These are phyloP conservation scores for Gavialis gangeticus DNA, from an alignment of 2,113 vertebrate genomes.

Conservation along the genomic window DNA sequence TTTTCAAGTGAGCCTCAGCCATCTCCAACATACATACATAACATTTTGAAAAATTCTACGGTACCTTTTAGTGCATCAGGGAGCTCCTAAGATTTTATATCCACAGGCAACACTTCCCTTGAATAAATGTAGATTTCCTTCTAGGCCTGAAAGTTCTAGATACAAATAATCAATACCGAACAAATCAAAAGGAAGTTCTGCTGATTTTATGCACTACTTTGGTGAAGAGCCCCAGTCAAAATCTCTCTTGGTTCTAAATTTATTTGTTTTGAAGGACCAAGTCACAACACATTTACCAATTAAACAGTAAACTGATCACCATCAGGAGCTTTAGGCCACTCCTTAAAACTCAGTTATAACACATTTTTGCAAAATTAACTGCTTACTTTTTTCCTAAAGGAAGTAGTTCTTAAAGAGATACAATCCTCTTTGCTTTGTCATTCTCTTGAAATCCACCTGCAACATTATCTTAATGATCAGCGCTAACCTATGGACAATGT, in stretches of 20 bases:
- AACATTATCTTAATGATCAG: not conserved
- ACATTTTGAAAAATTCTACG: not conserved
- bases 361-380: not conserved
- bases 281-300: conserved; percentile 11
- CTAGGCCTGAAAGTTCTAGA: not conserved
- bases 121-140: not conserved
- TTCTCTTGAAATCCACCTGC: conserved; percentile 27
- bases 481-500: not conserved
- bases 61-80: not conserved
- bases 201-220: not conserved
- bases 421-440: not conserved
- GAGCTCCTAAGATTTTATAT: not conserved
- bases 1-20: not conserved
- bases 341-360: conserved; percentile 44
- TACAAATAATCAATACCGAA: not conserved
- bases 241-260: not conserved
- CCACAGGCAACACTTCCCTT: not conserved
- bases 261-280: conserved; percentile 21
- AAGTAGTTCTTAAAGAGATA: not conserved
- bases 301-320: not conserved
- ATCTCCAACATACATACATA: not conserved
- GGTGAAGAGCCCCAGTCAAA: not conserved
- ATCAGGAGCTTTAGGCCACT: conserved; percentile 27
- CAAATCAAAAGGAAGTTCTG: not conserved
- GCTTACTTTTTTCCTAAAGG: conserved; percentile 42